These are phyloP conservation scores for Leptinotarsa defecta DNA, from an alignment of 1,140 invertebrate species.

Conservation along the genomic window DNA sequence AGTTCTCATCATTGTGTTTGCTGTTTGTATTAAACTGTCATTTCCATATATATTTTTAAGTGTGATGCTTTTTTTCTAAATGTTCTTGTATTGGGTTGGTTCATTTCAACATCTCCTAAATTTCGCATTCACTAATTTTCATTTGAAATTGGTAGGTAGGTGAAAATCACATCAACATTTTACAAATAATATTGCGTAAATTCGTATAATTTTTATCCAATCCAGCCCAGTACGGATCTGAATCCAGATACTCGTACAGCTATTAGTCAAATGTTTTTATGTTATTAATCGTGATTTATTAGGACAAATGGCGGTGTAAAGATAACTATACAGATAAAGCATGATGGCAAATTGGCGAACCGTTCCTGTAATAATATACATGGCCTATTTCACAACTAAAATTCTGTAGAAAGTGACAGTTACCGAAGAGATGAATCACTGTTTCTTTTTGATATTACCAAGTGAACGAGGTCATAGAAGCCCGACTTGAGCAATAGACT, in stretches of 20 bases:
- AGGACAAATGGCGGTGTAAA: conserved; percentile 5
- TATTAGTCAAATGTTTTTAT: conserved; percentile 6
- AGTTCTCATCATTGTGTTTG: too few relatives aligned
- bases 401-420: neutral
- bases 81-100: too few relatives aligned
- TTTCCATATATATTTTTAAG: too few relatives aligned
- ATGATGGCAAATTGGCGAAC: conserved; percentile 1
- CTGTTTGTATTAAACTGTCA: too few relatives aligned
- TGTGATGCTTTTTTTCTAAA: too few relatives aligned
- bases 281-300: conserved; percentile 6
- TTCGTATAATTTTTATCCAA: neutral
- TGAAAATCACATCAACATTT: too few relatives aligned
- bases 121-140: too few relatives aligned
- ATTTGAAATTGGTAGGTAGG: too few relatives aligned
- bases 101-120: too few relatives aligned
- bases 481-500: too few relatives aligned
- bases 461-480: too few relatives aligned
- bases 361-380: conserved; percentile 4
- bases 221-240: neutral
- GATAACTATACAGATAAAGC: neutral
- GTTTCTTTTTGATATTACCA: neutral
- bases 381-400: conserved; percentile 6
- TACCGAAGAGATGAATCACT: neutral
- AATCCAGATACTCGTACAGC: neutral
- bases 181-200: too few relatives aligned